Conservation (phyloP, 2,888 invertebrate species). For the Catocala nupta region DNA sequence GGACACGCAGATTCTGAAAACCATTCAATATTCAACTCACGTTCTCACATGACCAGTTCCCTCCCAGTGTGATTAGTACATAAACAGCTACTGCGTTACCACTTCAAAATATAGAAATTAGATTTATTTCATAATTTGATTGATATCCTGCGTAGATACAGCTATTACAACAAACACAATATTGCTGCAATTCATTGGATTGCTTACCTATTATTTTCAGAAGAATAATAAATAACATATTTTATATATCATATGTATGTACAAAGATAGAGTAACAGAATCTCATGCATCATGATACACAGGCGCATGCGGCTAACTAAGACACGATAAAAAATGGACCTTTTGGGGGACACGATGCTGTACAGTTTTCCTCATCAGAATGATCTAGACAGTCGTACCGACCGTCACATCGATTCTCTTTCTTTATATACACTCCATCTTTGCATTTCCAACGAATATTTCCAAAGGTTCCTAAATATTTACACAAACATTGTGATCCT, state of each 20-base stretch:
- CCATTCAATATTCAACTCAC: constrained; percentile 3
- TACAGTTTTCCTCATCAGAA: constrained; percentile 87
- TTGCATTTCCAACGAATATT: constrained; percentile 54
- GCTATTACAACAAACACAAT: no score
- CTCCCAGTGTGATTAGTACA: constrained; percentile 36
- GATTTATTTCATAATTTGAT: no score
- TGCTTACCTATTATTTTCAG: no score
- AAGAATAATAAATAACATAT: no score
- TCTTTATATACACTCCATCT: constrained; percentile 71
- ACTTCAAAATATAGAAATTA: not conserved
- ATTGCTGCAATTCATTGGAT: no score
- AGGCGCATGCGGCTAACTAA: constrained; percentile 37
- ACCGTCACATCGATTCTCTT: constrained; percentile 72
- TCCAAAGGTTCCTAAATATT: constrained; percentile 43
- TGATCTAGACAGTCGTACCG: constrained; percentile 86
- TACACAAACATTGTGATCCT: constrained; percentile 22
- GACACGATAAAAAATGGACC: constrained; percentile 37
- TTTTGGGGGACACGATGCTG: constrained; percentile 42
- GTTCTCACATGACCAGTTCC: not conserved
- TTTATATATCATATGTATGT: not conserved
- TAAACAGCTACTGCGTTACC: constrained; percentile 35
- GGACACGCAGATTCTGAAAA: constrained; percentile 66
- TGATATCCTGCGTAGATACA: no score
- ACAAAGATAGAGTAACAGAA: not conserved
- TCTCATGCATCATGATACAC: constrained; percentile 6